A percentile compares a stretch with the other conserved stretches of the same genome.
Conservation (phyloP, 2,888 invertebrate species). For the Netelia melanura region DNA sequence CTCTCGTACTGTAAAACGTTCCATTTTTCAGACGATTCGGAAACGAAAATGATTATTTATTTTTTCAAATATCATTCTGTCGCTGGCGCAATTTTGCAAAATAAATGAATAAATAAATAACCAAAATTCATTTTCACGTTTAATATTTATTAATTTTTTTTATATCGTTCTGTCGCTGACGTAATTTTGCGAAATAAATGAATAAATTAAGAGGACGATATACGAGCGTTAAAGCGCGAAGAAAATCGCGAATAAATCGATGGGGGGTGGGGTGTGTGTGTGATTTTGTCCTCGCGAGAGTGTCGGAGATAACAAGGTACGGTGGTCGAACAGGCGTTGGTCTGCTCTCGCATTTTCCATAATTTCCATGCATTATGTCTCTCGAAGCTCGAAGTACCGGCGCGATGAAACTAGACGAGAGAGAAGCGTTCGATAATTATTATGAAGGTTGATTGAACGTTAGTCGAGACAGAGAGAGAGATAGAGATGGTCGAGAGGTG, state of each 20-base stretch:
- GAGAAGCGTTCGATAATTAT: slow-evolving; percentile 62
- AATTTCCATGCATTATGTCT: slow-evolving; percentile 15
- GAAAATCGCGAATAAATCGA: slow-evolving; percentile 28
- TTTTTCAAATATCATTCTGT: no score
- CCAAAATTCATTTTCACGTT: no score
- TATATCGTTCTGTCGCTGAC: no score
- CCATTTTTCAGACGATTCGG: no score
- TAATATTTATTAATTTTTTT: no score
- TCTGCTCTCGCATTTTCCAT: slow-evolving; percentile 18
- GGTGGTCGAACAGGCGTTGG: no score
- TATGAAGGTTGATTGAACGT: slow-evolving; percentile 61
- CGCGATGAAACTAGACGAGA: slow-evolving; percentile 39
- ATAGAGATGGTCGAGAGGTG: slow-evolving; percentile 16
- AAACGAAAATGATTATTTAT: no score
- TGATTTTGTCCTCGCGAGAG: slow-evolving; percentile 22
- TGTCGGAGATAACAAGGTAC: slow-evolving; percentile 41
- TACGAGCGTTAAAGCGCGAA: slow-evolving; percentile 17
- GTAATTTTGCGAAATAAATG: no score
- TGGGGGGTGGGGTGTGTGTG: background rate
- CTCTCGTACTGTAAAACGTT: no score
- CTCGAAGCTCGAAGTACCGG: slow-evolving; percentile 10
- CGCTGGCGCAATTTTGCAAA: no score
- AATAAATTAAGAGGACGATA: background rate
- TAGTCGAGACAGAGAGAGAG: slow-evolving; percentile 44
- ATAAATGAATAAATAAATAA: background rate